Evolutionary conservation across 1,140 invertebrate genomes (phyloP), one percentile per base, ranked within the genome.

Genomic region (Trichoplusia ni): DNA sequence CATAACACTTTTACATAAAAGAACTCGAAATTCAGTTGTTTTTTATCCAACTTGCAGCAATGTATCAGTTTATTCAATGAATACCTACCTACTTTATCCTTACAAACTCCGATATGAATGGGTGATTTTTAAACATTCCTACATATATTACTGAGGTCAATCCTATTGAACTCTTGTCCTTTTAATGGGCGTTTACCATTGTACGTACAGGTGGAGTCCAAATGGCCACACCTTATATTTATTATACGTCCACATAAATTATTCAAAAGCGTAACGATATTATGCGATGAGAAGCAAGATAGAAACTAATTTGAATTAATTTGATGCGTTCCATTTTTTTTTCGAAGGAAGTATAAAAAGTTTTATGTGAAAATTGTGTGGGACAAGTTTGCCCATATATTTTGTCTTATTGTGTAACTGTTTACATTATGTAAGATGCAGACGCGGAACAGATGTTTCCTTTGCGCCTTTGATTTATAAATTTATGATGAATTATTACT

Each of bases 231-330:
- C 78, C 80, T 79, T 69, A 63, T 73, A 74, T 79, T 82, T 76
- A 79, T 76, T 79, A 78, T 76, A 73, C 71, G 64, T 49, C 67
- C 42, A 75, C 66, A 84, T 82, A 82, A 82, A 81, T 84, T 72
- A 84, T 79, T 81, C 75, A 79, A 73, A 71, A 75, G 69, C 69
- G 70, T 73, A 82, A 79, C 76, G 69, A 81, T 73, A 75, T 69
- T 76, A 81, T 77, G 70, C 74, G 77, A 85, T 82, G 79, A 67
- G 70, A 77, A 74, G 69, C 64, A 62, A 53, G 78, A 85, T 85
- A 82, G 60, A 60, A 64, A 75, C 80, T 81, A 77, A 84, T 85
- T 87, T 81, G 79, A 85, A 83, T 81, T 81, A 84, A 84, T 84
- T 80, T 71, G 67, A 83, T 70, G 56, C 69, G 75, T 74, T 64